Evolutionary conservation across 2,797 vertebrate species (phyloP), one percentile per base, ranked within the genome.

Genomic region (Onychomys torridus): DNA sequence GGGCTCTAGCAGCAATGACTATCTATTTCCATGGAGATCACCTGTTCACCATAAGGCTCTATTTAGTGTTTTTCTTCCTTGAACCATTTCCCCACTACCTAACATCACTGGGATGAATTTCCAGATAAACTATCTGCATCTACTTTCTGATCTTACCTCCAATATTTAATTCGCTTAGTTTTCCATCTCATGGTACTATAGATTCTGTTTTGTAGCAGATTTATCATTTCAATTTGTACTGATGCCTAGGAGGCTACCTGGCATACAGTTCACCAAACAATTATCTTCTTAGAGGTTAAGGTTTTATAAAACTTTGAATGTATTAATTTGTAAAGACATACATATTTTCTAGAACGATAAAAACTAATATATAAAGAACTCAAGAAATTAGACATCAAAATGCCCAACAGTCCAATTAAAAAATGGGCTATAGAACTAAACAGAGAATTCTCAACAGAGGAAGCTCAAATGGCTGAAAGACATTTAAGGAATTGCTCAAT

Each of bases 281-380:
- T 55, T 89, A 16, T 12, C 46, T 76, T 49, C 82, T 90, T 69
- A 16, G 25, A 86, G 16, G 59, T 63, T 69, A 10, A 11, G 2
- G 59, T 65, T 93, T 79, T 73, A 10, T 43, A 73, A 43, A 19
- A 10, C 46, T 49, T 73, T 27, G 3, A 73, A 19, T 59, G 1
- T 2, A 59, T 75, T 75, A 43, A 59, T 89, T 76, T 40, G 13
- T 17, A 82, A 81, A 91, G 3, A 0, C 40, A 73, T 67, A 71
- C 75, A n/a, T 5, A 0, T 46, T 89, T 76, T 14, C 6, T n/a
- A 65, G 27, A 88, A 34, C 16, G 49, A 88, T 59, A 88, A 79
- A 95, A 87, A 71, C 75, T 71, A 87, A 90, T 52, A 78, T 13
- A 82, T 40, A n/a, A n/a, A n/a, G n/a, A n/a, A n/a, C n/a, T n/a